A percentile compares a stretch with the other conserved stretches of the same genome.
Conservation (phyloP, 2,113 vertebrate species). For the Amazona vittata region DNA sequence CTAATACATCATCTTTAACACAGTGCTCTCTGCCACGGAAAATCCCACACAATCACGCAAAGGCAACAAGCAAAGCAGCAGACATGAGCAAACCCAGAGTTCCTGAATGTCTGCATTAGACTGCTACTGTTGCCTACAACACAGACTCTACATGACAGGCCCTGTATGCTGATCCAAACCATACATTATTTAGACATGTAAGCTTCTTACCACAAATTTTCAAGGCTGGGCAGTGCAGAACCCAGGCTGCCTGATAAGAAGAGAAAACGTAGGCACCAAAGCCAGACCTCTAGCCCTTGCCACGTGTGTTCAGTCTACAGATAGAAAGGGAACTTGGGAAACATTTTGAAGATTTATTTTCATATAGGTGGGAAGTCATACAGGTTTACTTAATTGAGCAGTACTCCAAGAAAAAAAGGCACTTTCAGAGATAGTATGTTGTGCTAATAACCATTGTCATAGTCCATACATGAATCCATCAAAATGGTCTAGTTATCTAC, state of each 20-base stretch:
- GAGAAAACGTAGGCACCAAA: neutral
- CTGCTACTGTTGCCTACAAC: slow-evolving; percentile 32
- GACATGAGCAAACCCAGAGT: slow-evolving; percentile 48
- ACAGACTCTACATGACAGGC: neutral
- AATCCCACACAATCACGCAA: slow-evolving; percentile 29
- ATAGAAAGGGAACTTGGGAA: neutral
- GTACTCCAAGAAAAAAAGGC: neutral
- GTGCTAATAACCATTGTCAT: neutral
- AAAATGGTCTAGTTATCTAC: neutral
- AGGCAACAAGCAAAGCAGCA: slow-evolving; percentile 15
- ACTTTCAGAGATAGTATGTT: neutral
- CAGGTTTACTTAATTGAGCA: neutral
- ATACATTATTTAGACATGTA: neutral
- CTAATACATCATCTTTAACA: slow-evolving; percentile 41
- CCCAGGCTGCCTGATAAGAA: neutral
- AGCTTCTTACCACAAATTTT: neutral
- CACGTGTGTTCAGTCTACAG: neutral
- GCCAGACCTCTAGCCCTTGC: neutral
- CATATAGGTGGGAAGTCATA: neutral
- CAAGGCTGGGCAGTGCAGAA: neutral
- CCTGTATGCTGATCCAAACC: neutral
- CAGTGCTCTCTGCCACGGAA: neutral
- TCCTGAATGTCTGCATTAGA: neutral
- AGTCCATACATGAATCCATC: neutral
- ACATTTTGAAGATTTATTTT: neutral